Percentiles rank a stretch among this genome's conserved stretches.
Conservation (phyloP, 92 coral and sea anemone genomes). For the Diadumene lineata region DNA sequence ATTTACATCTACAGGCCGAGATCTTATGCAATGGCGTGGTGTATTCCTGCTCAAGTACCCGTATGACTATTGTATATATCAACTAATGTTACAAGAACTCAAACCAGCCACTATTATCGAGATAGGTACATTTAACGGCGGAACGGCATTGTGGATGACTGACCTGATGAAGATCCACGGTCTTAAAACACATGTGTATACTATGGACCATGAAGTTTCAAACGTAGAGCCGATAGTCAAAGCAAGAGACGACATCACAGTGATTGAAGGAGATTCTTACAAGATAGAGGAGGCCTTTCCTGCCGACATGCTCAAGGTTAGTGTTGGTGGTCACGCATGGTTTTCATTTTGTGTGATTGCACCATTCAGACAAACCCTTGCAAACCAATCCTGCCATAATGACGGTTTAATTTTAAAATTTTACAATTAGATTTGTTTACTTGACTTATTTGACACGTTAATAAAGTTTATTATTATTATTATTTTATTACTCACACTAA, state of each 20-base stretch:
- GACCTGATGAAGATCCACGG: conserved; percentile 53
- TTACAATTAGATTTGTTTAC: too few species aligned
- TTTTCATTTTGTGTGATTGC: not conserved
- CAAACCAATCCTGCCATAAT: not conserved
- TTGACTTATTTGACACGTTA: too few species aligned
- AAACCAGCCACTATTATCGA: conserved; percentile 54
- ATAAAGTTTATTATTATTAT: not conserved
- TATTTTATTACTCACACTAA: too few species aligned
- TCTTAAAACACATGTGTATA: conserved; percentile 42
- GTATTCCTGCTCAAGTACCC: conserved; percentile 31
- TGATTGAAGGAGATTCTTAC: conserved; percentile 46
- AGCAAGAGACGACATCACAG: conserved; percentile 48
- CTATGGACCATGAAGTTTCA: conserved; percentile 40
- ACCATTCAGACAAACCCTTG: too few species aligned
- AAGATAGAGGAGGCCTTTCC: conserved; percentile 52
- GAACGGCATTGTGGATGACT: conserved; percentile 64
- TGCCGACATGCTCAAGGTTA: conserved; percentile 42
- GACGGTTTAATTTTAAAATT: too few species aligned
- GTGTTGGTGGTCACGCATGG: not conserved
- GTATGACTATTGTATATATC: conserved; percentile 23
- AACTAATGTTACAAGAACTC: conserved; percentile 43
- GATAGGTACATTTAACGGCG: conserved; percentile 51
- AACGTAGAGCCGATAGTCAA: conserved; percentile 26
- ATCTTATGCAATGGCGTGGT: conserved; percentile 41
- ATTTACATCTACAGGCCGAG: conserved; percentile 34